Evolutionary conservation across 2,113 vertebrate genomes (phyloP).

Genomic region (Sphaerodactylus townsendi): DNA sequence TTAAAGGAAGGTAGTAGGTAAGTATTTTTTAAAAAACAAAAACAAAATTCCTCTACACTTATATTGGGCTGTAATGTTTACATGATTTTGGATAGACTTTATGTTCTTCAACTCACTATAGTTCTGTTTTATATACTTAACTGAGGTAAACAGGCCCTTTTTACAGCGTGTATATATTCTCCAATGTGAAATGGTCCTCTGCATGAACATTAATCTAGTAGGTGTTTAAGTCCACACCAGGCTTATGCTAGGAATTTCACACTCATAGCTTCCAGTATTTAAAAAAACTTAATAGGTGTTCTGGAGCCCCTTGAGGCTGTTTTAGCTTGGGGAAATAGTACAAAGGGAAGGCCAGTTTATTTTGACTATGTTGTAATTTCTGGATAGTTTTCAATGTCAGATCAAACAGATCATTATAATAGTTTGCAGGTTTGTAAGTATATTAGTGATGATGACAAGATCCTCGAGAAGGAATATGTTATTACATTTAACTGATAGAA

Average conservation of each 20-base stretch:
- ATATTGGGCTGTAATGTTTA: background rate
- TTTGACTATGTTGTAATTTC: background rate
- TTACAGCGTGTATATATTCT: background rate
- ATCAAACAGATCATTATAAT: background rate
- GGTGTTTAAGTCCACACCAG: background rate
- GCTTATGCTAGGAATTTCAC: too few species aligned
- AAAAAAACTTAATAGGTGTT: too few species aligned
- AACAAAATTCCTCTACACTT: too few species aligned
- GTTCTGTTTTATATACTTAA: background rate
- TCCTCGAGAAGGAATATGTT: background rate
- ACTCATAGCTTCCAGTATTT: too few species aligned
- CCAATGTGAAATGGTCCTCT: background rate
- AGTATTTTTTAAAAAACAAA: slow-evolving; percentile 30
- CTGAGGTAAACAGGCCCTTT: background rate
- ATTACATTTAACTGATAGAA: background rate
- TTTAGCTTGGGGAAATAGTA: too few species aligned
- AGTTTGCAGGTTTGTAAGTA: background rate
- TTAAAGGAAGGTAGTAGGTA: slow-evolving; percentile 96
- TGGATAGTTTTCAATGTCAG: background rate
- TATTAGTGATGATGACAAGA: background rate
- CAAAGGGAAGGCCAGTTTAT: too few species aligned
- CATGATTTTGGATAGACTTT: background rate
- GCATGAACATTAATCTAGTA: background rate
- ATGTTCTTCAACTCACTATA: background rate
- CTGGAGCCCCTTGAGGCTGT: too few species aligned